Evolutionary conservation across 1,140 invertebrate genomes (phyloP), one percentile per base, ranked within the genome.

Genomic region (Elysia chlorotica): DNA sequence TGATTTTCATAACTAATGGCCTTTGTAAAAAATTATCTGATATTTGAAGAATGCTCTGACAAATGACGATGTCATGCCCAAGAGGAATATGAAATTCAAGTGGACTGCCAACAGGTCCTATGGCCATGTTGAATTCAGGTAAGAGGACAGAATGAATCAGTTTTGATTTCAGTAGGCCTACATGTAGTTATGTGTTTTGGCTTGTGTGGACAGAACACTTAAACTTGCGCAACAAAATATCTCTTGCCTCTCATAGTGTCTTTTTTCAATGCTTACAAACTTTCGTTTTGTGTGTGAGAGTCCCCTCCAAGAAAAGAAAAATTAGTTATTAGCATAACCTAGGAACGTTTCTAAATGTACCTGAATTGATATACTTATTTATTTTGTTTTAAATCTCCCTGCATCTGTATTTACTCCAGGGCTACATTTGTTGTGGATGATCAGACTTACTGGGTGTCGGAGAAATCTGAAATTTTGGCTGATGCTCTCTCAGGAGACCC

Each of bases 381-480:
- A 2, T 4, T 25, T 1, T 65, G 37, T 23, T 25, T 41, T 41
- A 2, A 63, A 63, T 41, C 21, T 17, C 10, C 56, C 56, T n/a
- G 10, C 6, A 59, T n/a, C 10, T n/a, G 6, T n/a, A 25, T 10
- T n/a, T 56, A 2, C 0, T 74, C 31, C 74, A 81, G 80, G 62
- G 79, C 77, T 14, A 79, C 81, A 19, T 80, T 82, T 74, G 73
- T 82, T 68, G 79, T 79, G 17, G 68, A 75, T 71, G 74, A 76
- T 56, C 53, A 73, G 31, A 75, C 70, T 14, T 82, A 74, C 74
- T 82, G 81, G 81, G 68, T 80, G 59, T 71, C 73, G 65, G 81
- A 82, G 68, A 74, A 76, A 53, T 82, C 81, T 3, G 54, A 56
- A 10, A 65, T 77, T 17, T 65, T 82, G 10, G 33, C 66, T 21